These are phyloP conservation scores for Acromyrmex echinatior DNA, from an alignment of 1,140 invertebrate species.

Conservation along the genomic window DNA sequence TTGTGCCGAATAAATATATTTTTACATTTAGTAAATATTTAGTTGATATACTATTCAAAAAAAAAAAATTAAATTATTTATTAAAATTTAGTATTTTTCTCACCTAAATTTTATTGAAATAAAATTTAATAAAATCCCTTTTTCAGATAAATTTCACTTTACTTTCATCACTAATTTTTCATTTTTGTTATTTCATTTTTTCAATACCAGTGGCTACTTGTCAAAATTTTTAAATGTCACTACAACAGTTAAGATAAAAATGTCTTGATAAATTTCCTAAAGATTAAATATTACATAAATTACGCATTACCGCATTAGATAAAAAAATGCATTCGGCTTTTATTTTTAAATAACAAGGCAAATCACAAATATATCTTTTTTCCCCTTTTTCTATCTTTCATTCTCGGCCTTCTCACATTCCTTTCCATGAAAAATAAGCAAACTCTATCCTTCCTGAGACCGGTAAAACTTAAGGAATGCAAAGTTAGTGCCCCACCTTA, in stretches of 20 bases:
- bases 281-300: neutral
- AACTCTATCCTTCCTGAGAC: conserved; percentile 36
- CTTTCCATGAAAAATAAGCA: conserved; percentile 56
- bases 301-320: neutral
- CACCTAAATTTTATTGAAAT: neutral
- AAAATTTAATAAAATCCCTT: neutral
- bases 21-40: no score
- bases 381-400: neutral
- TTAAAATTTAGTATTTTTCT: no score
- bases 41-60: no score
- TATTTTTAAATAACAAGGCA: neutral
- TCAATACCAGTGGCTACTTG: neutral
- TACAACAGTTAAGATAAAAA: neutral
- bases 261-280: neutral
- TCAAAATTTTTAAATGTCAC: conserved; percentile 15
- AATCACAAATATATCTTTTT: conserved; percentile 17
- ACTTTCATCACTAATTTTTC: neutral
- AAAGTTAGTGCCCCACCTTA: conserved; percentile 61
- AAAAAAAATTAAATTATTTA: no score
- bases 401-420: conserved; percentile 1
- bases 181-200: neutral
- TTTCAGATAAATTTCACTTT: neutral
- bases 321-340: neutral
- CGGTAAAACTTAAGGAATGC: conserved; percentile 15
- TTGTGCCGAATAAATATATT: no score